These are phyloP conservation scores for Strongylocentrotus purpuratus DNA, from an alignment of 35 echinoderm and acorn worm species.

Conservation along the genomic window DNA sequence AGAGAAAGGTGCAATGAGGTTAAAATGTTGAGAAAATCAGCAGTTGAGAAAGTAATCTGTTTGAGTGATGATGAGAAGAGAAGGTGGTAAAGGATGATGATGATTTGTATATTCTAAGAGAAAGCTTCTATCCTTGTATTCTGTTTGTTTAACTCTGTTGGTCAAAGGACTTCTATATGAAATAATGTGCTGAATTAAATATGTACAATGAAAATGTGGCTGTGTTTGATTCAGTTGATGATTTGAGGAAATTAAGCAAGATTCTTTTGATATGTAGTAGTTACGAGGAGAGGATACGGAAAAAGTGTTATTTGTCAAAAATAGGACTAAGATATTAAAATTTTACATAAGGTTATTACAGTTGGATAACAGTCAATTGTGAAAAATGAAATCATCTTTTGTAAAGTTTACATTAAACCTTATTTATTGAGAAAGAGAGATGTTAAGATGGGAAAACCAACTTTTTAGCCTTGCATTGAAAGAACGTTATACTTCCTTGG, in stretches of 20 bases:
- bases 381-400: background rate
- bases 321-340: background rate
- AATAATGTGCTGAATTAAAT: background rate
- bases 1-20: background rate
- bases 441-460: background rate
- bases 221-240: background rate
- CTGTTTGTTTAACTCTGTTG: background rate
- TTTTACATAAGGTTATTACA: background rate
- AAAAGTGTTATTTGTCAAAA: background rate
- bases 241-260: background rate
- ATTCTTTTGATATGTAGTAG: background rate
- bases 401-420: background rate
- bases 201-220: background rate
- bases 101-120: background rate
- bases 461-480: background rate
- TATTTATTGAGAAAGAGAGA: background rate
- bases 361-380: background rate
- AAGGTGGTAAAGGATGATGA: background rate
- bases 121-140: slow-evolving; percentile 18
- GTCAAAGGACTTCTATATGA: background rate
- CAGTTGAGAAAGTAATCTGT: background rate
- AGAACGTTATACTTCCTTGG: background rate
- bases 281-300: background rate
- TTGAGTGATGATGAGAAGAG: background rate
- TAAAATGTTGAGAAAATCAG: background rate